Percentiles rank a stretch among this genome's conserved stretches.
Evolutionary conservation across 2,888 invertebrate species (phyloP).

Genomic region (Apodemia zela): DNA sequence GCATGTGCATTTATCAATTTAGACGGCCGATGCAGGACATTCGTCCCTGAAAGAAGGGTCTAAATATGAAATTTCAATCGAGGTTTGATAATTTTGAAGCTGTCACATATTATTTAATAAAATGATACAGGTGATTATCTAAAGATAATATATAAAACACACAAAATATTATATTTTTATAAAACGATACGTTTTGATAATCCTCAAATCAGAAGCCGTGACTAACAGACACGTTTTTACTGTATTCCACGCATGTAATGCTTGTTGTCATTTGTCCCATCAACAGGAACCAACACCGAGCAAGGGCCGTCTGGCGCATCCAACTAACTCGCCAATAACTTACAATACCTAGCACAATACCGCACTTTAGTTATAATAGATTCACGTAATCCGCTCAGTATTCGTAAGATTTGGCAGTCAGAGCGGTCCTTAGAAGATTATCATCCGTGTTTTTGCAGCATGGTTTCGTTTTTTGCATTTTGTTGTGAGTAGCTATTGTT

Average conservation of each 20-base stretch:
- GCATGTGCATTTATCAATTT: no score
- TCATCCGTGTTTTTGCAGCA: conserved; percentile 62
- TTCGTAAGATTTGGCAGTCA: conserved; percentile 33
- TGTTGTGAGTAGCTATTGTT: conserved; percentile 71
- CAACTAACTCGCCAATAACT: conserved; percentile 43
- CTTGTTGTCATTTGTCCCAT: conserved; percentile 72
- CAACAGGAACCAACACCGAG: conserved; percentile 75
- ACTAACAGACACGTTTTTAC: conserved; percentile 52
- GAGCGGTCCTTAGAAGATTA: conserved; percentile 60
- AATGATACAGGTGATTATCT: no score
- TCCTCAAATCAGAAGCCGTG: conserved; percentile 27
- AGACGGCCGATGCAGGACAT: no score
- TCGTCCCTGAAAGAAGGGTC: no score
- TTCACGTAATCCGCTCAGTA: conserved; percentile 24
- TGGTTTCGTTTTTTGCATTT: conserved; percentile 75
- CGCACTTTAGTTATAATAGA: conserved; percentile 28
- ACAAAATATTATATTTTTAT: no score
- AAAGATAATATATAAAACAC: no score
- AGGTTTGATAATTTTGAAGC: no score
- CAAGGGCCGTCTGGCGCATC: conserved; percentile 62
- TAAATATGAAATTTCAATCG: no score
- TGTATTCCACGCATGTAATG: conserved; percentile 62
- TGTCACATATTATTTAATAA: no score
- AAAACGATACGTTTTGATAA: conserved; percentile 24
- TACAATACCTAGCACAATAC: conserved; percentile 33